A percentile compares a stretch with the other conserved stretches of the same genome.
Conservation (phyloP, 2,888 invertebrate species). For the Morpho helenor region DNA sequence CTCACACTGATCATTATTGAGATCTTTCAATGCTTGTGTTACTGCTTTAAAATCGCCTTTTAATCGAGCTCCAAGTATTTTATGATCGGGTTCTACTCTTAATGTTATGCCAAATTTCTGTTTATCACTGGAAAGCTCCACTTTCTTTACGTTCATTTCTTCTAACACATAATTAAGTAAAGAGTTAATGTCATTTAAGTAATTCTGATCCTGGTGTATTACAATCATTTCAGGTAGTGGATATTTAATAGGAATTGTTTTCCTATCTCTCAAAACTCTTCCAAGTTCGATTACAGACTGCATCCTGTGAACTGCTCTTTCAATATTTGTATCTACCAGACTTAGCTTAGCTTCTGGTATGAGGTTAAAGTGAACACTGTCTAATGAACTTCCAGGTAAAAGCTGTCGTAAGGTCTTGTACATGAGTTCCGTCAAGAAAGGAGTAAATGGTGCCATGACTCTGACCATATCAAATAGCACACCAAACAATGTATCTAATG, state of each 20-base stretch:
- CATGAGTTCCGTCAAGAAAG: constrained; percentile 96
- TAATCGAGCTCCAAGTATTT: constrained; percentile 90
- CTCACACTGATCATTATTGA: constrained; percentile 89
- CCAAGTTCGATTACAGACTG: constrained; percentile 97
- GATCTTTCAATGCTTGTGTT: constrained; percentile 87
- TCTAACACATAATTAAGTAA: constrained; percentile 92
- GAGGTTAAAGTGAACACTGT: constrained; percentile 95
- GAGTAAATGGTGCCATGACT: constrained; percentile 98
- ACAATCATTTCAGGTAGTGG: constrained; percentile 97
- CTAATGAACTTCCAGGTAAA: constrained; percentile 73
- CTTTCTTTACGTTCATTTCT: constrained; percentile 93
- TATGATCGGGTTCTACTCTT: constrained; percentile 97
- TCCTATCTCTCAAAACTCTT: constrained; percentile 93
- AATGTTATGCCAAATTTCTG: constrained; percentile 94
- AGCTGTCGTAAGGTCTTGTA: constrained; percentile 91
- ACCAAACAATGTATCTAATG: constrained; percentile 92
- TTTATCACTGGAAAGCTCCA: constrained; percentile 94
- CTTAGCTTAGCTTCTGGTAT: constrained; percentile 85
- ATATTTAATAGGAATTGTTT: constrained; percentile 96
- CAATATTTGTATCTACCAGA: constrained; percentile 91
- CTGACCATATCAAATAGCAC: constrained; percentile 93
- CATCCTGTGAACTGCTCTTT: constrained; percentile 94
- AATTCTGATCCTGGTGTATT: constrained; percentile 90
- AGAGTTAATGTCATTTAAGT: constrained; percentile 87
- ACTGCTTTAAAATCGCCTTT: constrained; percentile 95